These are phyloP conservation scores for Ondatra zibethicus DNA, from an alignment of 2,113 vertebrate species.

Conservation along the genomic window DNA sequence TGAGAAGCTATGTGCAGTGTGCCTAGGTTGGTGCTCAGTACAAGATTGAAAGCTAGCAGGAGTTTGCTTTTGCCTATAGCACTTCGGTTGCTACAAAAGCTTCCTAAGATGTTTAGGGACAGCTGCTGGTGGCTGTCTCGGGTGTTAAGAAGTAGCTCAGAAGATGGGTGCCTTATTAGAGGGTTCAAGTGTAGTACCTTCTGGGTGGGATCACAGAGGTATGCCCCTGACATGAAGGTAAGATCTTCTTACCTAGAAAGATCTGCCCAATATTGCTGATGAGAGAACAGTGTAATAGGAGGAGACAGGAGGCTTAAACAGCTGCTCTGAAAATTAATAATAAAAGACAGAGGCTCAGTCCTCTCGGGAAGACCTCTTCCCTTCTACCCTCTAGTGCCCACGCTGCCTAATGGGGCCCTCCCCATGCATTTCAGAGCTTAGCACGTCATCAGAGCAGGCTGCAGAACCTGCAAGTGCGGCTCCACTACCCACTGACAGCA, in stretches of 20 bases:
- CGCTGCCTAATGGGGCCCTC: background rate
- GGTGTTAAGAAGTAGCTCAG: background rate
- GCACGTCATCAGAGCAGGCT: background rate
- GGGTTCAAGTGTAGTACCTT: background rate
- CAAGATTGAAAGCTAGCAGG: background rate
- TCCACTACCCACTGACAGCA: background rate
- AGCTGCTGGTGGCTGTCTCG: background rate
- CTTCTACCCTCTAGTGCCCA: background rate
- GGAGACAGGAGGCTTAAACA: background rate
- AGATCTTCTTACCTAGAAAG: background rate
- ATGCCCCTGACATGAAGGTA: background rate
- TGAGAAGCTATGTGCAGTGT: background rate
- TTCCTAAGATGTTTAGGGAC: background rate
- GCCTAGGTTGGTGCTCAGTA: background rate
- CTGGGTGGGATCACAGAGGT: background rate
- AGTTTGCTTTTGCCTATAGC: background rate
- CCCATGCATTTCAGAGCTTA: background rate
- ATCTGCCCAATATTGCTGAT: background rate
- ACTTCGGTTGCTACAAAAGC: background rate
- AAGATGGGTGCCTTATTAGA: background rate
- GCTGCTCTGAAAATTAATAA: background rate
- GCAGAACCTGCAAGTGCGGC: background rate
- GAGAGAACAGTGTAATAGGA: background rate
- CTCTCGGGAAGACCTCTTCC: background rate
- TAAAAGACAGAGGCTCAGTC: background rate